Percentiles rank a stretch among this genome's conserved stretches.
phyloP scores from a whole-genome alignment of 2,888 invertebrate species.

The Pammene fasciana region DNA sequence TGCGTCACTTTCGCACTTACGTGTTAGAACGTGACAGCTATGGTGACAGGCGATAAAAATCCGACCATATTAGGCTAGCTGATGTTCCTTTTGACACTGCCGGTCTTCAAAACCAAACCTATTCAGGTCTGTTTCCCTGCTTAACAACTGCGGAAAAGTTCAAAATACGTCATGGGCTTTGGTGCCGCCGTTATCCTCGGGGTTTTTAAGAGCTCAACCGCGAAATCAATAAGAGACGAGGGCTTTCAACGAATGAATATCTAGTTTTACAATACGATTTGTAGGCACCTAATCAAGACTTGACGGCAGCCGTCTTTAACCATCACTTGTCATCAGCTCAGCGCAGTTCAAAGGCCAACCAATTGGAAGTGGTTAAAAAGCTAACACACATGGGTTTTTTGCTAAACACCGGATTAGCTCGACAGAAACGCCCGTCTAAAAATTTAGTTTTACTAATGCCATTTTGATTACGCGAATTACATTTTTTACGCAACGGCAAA shows the following conservation, averaged over 20 bases:
- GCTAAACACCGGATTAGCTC: not conserved
- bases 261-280: not conserved
- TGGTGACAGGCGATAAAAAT: no score
- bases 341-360: conserved; percentile 13
- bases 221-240: not conserved
- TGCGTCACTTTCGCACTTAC: no score
- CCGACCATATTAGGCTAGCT: no score
- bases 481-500: conserved; percentile 36
- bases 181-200: no score
- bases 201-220: no score
- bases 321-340: conserved; percentile 15
- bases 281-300: not conserved
- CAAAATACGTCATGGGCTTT: no score
- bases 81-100: no score
- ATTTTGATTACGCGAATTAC: conserved; percentile 41
- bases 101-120: no score
- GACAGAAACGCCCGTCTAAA: conserved; percentile 29
- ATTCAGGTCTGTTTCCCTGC: no score
- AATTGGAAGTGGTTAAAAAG: not conserved
- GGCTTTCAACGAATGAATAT: not conserved
- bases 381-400: not conserved
- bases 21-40: no score
- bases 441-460: conserved; percentile 39
- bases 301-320: conserved; percentile 4
- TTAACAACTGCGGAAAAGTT: no score